Percentiles rank a stretch among this genome's conserved stretches.
These are phyloP conservation scores for Falco punctatus DNA, from an alignment of 2,113 vertebrate species.

Conservation along the genomic window DNA sequence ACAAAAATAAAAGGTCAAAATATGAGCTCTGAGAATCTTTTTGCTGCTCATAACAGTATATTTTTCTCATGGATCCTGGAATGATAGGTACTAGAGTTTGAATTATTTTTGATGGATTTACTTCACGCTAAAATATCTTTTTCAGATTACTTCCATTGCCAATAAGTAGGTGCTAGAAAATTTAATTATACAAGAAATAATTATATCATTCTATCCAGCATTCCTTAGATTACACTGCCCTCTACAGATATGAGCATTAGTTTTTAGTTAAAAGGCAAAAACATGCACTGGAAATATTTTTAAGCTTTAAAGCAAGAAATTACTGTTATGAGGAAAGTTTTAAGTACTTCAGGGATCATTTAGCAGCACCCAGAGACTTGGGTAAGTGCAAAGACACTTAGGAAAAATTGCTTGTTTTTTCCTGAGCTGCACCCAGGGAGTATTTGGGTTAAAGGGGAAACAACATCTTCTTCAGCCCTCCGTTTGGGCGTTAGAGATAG, in stretches of 20 bases:
- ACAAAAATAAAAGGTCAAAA: neutral
- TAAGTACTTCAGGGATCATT: neutral
- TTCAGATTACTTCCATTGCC: neutral
- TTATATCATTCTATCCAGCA: neutral
- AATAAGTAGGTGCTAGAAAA: neutral
- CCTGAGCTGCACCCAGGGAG: neutral
- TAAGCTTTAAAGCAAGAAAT: neutral
- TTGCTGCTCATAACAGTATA: neutral
- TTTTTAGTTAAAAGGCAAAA: neutral
- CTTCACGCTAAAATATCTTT: neutral
- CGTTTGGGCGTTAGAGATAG: neutral
- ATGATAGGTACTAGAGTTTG: neutral
- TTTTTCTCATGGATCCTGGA: neutral
- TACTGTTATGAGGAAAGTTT: neutral
- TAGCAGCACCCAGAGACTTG: neutral
- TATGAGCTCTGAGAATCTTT: neutral
- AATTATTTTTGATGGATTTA: neutral
- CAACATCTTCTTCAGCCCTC: neutral
- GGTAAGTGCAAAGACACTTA: neutral
- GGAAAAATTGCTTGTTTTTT: neutral
- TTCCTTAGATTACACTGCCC: conserved; percentile 37
- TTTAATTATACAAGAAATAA: neutral
- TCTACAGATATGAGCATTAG: neutral
- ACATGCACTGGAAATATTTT: neutral
- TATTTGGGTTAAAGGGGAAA: neutral